Evolutionary conservation across 2,888 invertebrate species (phyloP).

Genomic region (Agrypnus murinus): DNA sequence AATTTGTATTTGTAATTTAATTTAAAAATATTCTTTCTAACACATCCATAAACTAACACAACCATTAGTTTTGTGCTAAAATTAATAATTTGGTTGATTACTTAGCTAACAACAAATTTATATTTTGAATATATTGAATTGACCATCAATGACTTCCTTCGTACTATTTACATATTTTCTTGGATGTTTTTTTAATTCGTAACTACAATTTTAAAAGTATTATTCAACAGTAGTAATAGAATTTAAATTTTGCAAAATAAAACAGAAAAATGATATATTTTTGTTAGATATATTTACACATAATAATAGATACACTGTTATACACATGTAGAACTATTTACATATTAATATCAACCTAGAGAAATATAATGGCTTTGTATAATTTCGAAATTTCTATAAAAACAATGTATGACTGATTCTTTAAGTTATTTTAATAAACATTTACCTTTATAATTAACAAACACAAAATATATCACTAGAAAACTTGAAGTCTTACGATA

Average conservation of each 20-base stretch:
- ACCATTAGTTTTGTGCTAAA: too few relatives aligned
- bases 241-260: constrained; percentile 15
- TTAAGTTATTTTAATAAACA: constrained; percentile 43
- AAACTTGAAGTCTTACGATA: constrained; percentile 27
- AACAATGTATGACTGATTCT: constrained; percentile 24
- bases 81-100: too few relatives aligned
- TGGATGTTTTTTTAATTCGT: too few relatives aligned
- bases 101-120: too few relatives aligned
- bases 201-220: too few relatives aligned
- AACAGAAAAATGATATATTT: constrained; percentile 23
- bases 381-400: constrained; percentile 43
- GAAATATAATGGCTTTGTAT: constrained; percentile 36
- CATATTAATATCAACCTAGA: constrained; percentile 31
- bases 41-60: too few relatives aligned
- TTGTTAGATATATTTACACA: constrained; percentile 44
- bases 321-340: constrained; percentile 47
- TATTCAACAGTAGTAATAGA: too few relatives aligned
- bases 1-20: too few relatives aligned
- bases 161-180: too few relatives aligned
- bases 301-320: constrained; percentile 45
- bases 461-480: constrained; percentile 44
- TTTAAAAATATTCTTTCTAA: too few relatives aligned
- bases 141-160: too few relatives aligned
- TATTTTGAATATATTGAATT: too few relatives aligned
- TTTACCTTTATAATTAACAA: constrained; percentile 46